These are phyloP conservation scores for Zelostemma sp. DNA, from an alignment of 1,140 invertebrate species.

Conservation along the genomic window DNA sequence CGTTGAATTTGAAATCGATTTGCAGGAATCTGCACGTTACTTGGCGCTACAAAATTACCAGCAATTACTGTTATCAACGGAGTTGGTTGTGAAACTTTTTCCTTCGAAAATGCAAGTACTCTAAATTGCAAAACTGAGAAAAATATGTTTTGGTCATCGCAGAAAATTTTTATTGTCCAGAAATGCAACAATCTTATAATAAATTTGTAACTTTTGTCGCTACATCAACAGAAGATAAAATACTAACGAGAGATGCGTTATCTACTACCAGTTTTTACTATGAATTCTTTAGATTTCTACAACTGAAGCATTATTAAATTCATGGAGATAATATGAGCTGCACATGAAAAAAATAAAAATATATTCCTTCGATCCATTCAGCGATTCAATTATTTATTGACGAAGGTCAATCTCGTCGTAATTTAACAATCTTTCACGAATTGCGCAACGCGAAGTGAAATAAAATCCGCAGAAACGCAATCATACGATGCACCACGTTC, in stretches of 20 bases:
- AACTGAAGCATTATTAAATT: neutral
- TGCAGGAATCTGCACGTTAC: neutral
- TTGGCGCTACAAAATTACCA: neutral
- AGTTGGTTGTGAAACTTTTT: neutral
- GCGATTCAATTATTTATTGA: too few species aligned
- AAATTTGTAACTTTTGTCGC: too few species aligned
- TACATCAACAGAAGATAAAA: neutral
- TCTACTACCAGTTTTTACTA: too few species aligned
- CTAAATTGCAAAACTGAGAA: too few species aligned
- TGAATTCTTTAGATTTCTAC: neutral
- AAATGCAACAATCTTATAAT: too few species aligned
- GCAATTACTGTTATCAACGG: neutral
- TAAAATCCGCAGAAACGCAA: constrained; percentile 22
- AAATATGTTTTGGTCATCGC: too few species aligned
- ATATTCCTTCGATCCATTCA: too few species aligned
- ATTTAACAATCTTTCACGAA: neutral
- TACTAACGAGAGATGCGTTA: neutral
- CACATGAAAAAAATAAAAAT: neutral
- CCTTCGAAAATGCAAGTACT: neutral
- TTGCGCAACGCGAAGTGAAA: constrained; percentile 27
- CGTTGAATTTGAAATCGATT: constrained; percentile 1
- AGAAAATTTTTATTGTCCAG: too few species aligned
- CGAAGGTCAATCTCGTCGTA: neutral
- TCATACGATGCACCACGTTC: constrained; percentile 10
- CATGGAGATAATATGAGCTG: neutral